Evolutionary conservation across 2,113 vertebrate species (phyloP).

Genomic region (Morphnarchus princeps): DNA sequence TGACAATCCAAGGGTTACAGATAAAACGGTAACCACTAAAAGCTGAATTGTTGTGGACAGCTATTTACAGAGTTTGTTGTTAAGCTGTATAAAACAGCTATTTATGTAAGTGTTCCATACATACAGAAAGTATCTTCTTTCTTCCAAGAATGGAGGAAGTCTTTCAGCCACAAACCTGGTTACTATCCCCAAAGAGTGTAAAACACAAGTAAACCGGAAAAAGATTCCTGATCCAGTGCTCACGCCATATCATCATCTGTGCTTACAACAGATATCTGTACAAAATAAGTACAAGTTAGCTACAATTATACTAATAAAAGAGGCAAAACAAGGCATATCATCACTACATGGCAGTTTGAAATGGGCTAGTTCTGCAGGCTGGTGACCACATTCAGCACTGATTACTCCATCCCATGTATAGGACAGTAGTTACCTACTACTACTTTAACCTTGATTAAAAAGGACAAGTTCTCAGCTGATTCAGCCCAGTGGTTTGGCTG

Average conservation of each 20-base stretch:
- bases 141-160: conserved; percentile 81
- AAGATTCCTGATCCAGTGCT: conserved; percentile 52
- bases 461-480: background rate
- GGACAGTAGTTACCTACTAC: background rate
- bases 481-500: background rate
- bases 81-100: conserved; percentile 74
- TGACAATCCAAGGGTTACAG: conserved; percentile 67
- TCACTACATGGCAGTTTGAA: background rate
- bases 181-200: conserved; percentile 69
- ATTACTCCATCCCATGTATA: background rate
- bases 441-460: background rate
- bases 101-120: conserved; percentile 69
- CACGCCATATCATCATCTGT: conserved; percentile 93
- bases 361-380: background rate
- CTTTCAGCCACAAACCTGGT: conserved; percentile 75
- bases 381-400: background rate
- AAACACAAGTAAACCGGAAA: conserved; percentile 62
- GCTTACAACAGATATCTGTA: conserved; percentile 96
- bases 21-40: conserved; percentile 71
- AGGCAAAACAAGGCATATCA: background rate
- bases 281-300: background rate
- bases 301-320: background rate
- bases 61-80: conserved; percentile 69
- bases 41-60: conserved; percentile 77
- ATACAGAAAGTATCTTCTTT: conserved; percentile 69